A percentile compares a stretch with the other conserved stretches of the same genome.
Evolutionary conservation across 2,113 vertebrate species (phyloP).

Genomic region (Acanthochromis polyacanthus): DNA sequence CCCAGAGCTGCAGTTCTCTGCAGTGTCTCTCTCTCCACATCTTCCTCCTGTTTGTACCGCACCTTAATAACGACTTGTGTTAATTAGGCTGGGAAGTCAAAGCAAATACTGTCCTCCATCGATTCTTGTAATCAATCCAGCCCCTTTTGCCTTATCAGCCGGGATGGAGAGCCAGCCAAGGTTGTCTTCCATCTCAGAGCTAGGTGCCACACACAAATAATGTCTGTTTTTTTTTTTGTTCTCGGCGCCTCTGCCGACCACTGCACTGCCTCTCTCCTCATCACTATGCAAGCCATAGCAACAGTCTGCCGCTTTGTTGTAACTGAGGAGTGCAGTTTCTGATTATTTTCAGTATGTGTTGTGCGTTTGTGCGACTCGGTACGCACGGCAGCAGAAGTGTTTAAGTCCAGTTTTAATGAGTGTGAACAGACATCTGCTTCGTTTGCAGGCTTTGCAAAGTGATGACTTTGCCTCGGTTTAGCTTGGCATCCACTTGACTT

Average conservation of each 20-base stretch:
- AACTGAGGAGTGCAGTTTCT: neutral
- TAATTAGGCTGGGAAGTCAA: constrained; percentile 72
- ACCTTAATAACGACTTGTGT: constrained; percentile 67
- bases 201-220: neutral
- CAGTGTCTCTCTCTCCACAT: constrained; percentile 44
- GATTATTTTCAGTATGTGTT: neutral
- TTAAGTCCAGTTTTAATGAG: neutral
- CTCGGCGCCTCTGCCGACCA: constrained; percentile 7
- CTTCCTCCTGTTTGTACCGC: constrained; percentile 27
- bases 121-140: constrained; percentile 72
- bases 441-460: too few relatives aligned
- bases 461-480: too few relatives aligned
- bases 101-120: constrained; percentile 69
- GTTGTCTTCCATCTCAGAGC: constrained; percentile 15
- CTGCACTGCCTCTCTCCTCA: constrained; percentile 22
- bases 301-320: constrained; percentile 39
- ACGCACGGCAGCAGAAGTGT: neutral
- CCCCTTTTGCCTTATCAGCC: constrained; percentile 27
- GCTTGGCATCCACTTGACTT: too few relatives aligned
- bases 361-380: neutral
- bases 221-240: constrained; percentile 2
- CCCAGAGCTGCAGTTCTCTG: constrained; percentile 65
- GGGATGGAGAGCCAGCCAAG: constrained; percentile 13
- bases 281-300: constrained; percentile 50
- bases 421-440: too few relatives aligned